Evolutionary conservation across 1,140 invertebrate genomes (phyloP).

Genomic region (Hypothenemus hampei): DNA sequence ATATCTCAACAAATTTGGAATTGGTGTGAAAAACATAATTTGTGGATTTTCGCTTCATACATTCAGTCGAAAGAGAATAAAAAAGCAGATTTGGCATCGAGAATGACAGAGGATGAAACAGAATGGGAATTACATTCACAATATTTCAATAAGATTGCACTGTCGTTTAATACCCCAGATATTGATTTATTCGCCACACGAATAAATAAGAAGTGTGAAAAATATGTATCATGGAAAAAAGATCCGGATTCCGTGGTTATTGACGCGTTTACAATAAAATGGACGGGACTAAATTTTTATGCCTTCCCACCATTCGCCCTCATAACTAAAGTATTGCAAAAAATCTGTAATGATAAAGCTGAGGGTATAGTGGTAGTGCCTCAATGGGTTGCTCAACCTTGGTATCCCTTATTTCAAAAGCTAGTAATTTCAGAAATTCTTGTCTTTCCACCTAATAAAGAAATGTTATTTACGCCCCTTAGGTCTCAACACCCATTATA

Average conservation of each 20-base stretch:
- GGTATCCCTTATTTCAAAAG: too few relatives aligned
- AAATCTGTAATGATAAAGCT: too few relatives aligned
- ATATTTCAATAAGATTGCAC: neutral
- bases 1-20: slow-evolving; percentile 1
- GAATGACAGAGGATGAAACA: neutral
- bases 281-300: too few relatives aligned
- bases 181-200: neutral
- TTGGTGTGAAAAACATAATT: slow-evolving; percentile 2
- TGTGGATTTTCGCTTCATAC: slow-evolving; percentile 4
- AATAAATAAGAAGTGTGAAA: too few relatives aligned
- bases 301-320: too few relatives aligned
- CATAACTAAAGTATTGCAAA: too few relatives aligned
- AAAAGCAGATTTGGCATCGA: slow-evolving; percentile 1
- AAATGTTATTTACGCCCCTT: too few relatives aligned
- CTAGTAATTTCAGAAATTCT: too few relatives aligned
- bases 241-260: slow-evolving; percentile 10
- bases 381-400: too few relatives aligned
- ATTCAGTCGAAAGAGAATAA: slow-evolving; percentile 4
- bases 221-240: neutral
- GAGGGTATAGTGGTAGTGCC: too few relatives aligned
- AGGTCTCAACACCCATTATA: slow-evolving; percentile 19
- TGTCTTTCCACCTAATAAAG: too few relatives aligned
- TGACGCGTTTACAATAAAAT: too few relatives aligned
- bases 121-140: neutral
- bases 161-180: neutral